Evolutionary conservation across 2,113 vertebrate genomes (phyloP), one percentile per base, ranked within the genome.

Genomic region (Cynopterus brachyotis): DNA sequence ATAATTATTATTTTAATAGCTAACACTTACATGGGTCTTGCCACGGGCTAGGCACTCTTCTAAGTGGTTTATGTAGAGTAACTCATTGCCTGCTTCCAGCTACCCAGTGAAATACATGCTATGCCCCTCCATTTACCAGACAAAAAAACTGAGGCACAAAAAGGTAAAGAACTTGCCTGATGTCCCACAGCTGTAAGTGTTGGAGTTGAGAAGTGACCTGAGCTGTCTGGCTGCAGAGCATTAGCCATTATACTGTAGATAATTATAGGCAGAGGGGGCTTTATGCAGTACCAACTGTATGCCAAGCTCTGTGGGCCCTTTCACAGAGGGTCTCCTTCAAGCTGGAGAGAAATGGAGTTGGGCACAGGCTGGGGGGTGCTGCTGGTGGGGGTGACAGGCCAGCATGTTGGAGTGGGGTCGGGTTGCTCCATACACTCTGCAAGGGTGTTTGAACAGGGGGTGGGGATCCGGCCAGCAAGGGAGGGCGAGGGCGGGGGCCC

Each of bases 1-100:
- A 96, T 83, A 94, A 97, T 95, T 93, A 98, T 91, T 92, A 89
- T 97, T 98, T 97, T 98, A 96, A 97, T 96, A 97, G 97, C 96
- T 87, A 85, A 89, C 96, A 97, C 95, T 98, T 97, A 97, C 0
- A 80, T 55, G 90, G 93, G 55, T 85, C 86, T 95, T 67, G 69
- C 78, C 78, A 64, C 69, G 79, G 53, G n/a, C 96, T 83, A 94
- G 89, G 76, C 60, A 93, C 59, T 94, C 20, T 81, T 93, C 91
- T 94, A 96, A 96, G 75, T 96, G 95, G 64, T 81, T 92, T 90
- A 78, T 28, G 45, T 89, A 85, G 80, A 96, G 42, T 75, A 50
- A 73, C 64, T 75, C 75, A 87, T 26, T 92, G 92, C 64, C 92
- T 57, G 84, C 67, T 78, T 93, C 67, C 85, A 95, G 22, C 69